Evolutionary conservation across 2,113 vertebrate species (phyloP).

Genomic region (Erythrocercus mccallii): DNA sequence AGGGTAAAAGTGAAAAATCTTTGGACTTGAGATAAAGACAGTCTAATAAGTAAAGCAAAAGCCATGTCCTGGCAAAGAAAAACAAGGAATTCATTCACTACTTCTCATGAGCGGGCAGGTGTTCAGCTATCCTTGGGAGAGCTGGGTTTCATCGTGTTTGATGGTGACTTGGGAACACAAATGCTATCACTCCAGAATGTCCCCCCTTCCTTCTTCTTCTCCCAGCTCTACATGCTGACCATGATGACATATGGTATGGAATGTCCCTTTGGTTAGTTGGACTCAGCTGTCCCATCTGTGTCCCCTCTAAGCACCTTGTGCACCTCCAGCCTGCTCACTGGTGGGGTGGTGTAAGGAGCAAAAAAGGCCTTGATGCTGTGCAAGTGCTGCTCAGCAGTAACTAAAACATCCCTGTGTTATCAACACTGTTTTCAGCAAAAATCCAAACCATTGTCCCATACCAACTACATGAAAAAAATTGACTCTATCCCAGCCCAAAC

Average conservation of each 20-base stretch:
- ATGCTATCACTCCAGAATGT: accelerated
- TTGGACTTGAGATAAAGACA: neutral
- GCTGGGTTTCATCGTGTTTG: neutral
- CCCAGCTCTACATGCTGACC: neutral
- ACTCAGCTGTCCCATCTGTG: neutral
- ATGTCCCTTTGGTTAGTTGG: neutral
- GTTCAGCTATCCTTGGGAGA: neutral
- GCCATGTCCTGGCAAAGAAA: neutral
- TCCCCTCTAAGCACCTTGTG: neutral
- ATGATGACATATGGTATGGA: neutral
- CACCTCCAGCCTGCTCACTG: neutral
- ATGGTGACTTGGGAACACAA: neutral
- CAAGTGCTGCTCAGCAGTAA: neutral
- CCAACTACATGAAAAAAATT: neutral
- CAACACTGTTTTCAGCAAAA: neutral
- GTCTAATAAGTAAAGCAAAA: neutral
- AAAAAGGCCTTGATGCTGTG: neutral
- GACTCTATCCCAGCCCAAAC: neutral
- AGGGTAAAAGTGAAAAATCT: neutral
- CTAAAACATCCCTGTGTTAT: neutral
- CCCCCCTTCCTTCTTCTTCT: neutral
- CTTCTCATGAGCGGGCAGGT: neutral
- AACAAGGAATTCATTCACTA: neutral
- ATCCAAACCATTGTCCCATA: neutral
- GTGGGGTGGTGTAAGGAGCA: neutral